Base-by-base conservation (phyloP, 1,140 invertebrate genomes). In the Paraescarpia echinospica region DNA sequence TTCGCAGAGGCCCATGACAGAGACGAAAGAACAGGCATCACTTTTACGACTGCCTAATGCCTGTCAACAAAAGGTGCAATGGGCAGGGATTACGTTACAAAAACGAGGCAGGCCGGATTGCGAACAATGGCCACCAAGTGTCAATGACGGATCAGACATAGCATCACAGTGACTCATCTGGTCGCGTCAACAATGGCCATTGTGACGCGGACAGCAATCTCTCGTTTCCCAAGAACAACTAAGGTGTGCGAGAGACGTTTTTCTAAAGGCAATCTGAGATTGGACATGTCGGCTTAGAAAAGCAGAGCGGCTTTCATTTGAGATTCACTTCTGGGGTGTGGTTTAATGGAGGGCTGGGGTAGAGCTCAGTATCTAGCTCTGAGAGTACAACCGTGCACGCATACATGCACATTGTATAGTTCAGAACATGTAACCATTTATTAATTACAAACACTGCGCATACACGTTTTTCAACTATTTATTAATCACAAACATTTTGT, bases 11-110 rank as follows among this genome's bases (percentile, higher is more conserved):
- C 8, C 18, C 59, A 27, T 77, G 59, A 77, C 59, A 18, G 41
- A 41, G 41, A 18, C 12, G 59, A 77, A 31, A 77, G 59, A 77
- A 12, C 27, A 51, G 12, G 59, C 59, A 77, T 77, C 59, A 77
- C 59, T 51, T 51, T 51, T 51, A 51, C 48, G 1, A 51, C 8
- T 51, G 59, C 59, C 59, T 77, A 77, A 77, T 77, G 59, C 59
- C 8, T 77, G 59, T 77, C 59, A 12, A 77, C 59, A 77, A 77
- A 77, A 77, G 59, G 27, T 2, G 12, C 59, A 77, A 4, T 77
- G 59, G 59, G 59, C 59, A 77, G 59, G 59, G 59, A 77, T 77
- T 77, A 77, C 59, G 59, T 77, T 77, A 77, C 59, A 77, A 77
- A 77, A 77, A 77, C 59, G 59, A 18, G 27, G 59, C 59, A 12